These are phyloP conservation scores for Dendrocopos noguchii DNA, from an alignment of 2,113 vertebrate genomes.

Conservation along the genomic window DNA sequence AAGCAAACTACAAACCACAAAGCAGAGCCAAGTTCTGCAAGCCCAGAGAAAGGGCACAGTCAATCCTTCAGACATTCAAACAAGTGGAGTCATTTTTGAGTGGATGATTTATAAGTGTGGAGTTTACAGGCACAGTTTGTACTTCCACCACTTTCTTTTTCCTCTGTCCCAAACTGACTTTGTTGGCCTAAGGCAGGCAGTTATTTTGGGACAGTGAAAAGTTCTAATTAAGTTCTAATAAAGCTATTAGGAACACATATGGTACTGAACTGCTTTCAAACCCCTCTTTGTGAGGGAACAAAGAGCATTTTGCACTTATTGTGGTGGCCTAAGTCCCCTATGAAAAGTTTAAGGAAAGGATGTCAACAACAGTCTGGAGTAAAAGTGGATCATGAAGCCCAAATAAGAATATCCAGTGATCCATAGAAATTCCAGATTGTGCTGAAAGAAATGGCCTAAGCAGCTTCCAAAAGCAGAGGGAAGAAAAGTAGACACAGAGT, in stretches of 20 bases:
- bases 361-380: not conserved
- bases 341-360: constrained; percentile 17
- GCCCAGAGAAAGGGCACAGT: not conserved
- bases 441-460: not conserved
- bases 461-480: constrained; percentile 4
- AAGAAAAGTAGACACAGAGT: not conserved
- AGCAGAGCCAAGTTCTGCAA: not conserved
- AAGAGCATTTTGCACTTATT: not conserved
- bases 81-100: not conserved
- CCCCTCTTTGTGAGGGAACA: constrained; percentile 42
- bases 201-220: constrained; percentile 36
- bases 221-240: constrained; percentile 44
- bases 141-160: not conserved
- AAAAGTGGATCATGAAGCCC: not conserved
- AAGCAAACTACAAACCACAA: not conserved
- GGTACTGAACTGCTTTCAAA: constrained; percentile 9
- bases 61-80: not conserved
- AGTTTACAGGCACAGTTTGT: constrained; percentile 38
- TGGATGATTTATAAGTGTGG: not conserved
- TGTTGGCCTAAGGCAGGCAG: constrained; percentile 24
- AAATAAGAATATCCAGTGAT: not conserved
- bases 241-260: constrained; percentile 9
- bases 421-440: not conserved
- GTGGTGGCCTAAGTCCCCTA: not conserved
- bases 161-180: constrained; percentile 5